A percentile compares a stretch with the other conserved stretches of the same genome.
These are phyloP conservation scores for Phyllostomus discolor DNA, from an alignment of 2,113 vertebrate species.

Conservation along the genomic window DNA sequence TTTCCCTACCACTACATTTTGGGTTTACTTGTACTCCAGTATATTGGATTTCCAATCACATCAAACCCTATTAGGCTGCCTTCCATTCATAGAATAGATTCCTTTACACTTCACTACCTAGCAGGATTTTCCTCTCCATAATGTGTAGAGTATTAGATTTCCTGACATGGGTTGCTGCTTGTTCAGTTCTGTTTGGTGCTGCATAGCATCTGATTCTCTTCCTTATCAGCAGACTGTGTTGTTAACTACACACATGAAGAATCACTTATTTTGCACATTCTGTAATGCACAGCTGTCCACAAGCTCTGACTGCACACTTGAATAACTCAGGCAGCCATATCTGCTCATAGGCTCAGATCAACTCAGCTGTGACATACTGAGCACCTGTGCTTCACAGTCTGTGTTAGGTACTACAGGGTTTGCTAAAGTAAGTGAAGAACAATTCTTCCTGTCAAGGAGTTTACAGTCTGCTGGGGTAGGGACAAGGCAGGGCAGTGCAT, in stretches of 20 bases:
- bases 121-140: conserved; percentile 59
- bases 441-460: not conserved
- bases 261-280: conserved; percentile 21
- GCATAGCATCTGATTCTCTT: conserved; percentile 10
- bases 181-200: not conserved
- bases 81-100: conserved; percentile 73
- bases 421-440: not conserved
- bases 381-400: not conserved
- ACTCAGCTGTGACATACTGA: not conserved
- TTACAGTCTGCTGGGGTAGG: not conserved
- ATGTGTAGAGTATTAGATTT: conserved; percentile 57
- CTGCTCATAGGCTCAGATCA: conserved; percentile 3
- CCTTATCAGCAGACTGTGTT: conserved; percentile 29
- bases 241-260: conserved; percentile 57
- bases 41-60: conserved; percentile 68
- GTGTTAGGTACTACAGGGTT: not conserved
- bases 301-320: not conserved
- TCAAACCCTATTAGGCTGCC: conserved; percentile 48
- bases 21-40: conserved; percentile 59
- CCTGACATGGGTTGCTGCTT: conserved; percentile 53
- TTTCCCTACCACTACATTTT: conserved; percentile 38
- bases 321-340: not conserved
- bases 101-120: conserved; percentile 55
- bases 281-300: not conserved
- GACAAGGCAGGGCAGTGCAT: not conserved